These are phyloP conservation scores for Pseudobourletiella spinata DNA, from an alignment of 1,140 invertebrate species.

Conservation along the genomic window DNA sequence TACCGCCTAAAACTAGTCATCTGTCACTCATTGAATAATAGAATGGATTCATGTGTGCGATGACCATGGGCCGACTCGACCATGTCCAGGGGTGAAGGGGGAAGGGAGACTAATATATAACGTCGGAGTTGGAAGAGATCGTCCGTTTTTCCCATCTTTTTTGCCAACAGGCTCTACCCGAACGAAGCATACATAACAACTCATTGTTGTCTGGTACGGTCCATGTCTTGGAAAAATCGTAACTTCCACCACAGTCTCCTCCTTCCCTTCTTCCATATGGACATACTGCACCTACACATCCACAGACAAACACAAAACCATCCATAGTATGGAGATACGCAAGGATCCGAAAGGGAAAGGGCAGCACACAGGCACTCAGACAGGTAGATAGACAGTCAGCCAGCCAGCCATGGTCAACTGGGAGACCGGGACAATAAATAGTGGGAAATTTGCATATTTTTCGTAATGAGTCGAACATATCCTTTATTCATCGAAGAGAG, in stretches of 20 bases:
- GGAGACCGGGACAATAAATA: conserved; percentile 1
- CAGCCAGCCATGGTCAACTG: too few relatives aligned
- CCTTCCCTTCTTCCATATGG: conserved; percentile 3
- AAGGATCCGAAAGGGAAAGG: too few relatives aligned
- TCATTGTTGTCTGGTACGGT: neutral
- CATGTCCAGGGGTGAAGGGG: neutral
- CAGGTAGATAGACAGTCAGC: too few relatives aligned
- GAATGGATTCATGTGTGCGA: too few relatives aligned
- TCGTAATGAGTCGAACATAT: conserved; percentile 6
- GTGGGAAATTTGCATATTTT: conserved; percentile 6
- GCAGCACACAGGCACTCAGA: too few relatives aligned
- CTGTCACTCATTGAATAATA: too few relatives aligned
- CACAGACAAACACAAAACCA: too few relatives aligned
- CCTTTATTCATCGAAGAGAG: neutral
- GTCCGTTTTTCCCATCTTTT: neutral
- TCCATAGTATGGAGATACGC: too few relatives aligned
- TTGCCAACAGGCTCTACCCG: neutral
- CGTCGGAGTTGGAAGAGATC: neutral
- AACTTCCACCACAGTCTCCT: neutral
- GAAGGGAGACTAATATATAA: too few relatives aligned
- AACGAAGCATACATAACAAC: too few relatives aligned
- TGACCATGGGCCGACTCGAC: neutral
- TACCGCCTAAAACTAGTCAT: too few relatives aligned
- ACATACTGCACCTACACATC: neutral
- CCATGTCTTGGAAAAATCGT: neutral